Evolutionary conservation across 1,140 invertebrate genomes (phyloP), one percentile per base, ranked within the genome.

Genomic region (Caenorhabditis briggsae): DNA sequence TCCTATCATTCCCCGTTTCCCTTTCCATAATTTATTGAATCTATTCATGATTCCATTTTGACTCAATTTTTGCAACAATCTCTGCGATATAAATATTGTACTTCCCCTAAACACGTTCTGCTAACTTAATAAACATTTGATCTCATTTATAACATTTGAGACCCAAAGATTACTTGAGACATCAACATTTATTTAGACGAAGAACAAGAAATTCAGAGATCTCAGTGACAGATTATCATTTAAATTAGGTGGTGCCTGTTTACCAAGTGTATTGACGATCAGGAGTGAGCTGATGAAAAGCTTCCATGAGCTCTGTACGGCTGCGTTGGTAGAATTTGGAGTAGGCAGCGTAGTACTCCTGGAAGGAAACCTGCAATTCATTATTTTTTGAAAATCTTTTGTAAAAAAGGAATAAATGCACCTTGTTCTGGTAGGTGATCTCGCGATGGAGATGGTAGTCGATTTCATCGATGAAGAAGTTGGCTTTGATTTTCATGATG

Each of bases 401-500:
- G 43, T 46, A 70, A 46, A 20, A 14, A 1, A 14, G 18, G 1
- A 46, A 41, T n/a, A n/a, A n/a, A n/a, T n/a, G 18, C 23, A 78
- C 70, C 46, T 23, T 78, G 43, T 53, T 46, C 12, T 78, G 70
- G 46, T 20, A 78, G 5, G 70, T 50, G 20, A 78, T n/a, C 23
- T 78, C 70, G n/a, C 70, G 46, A 20, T 11, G 70, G 11, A 78
- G 70, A 78, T 50, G 46, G 46, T 18, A 78, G 20, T 78, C 46
- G 20, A 78, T 78, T n/a, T 78, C 70, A n/a, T 78, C 70, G 46
- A 78, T 78, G 46, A 78, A 78, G n/a, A 78, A 78, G 46, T 78
- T 78, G 6, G 70, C 50, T 46, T 78, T 78, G 46, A 78, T 78
- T 11, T 50, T 78, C 70, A 78, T 78, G 20, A 78, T 50, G 9